These are phyloP conservation scores for Resseliella maxima DNA, from an alignment of 2,888 invertebrate genomes.

Conservation along the genomic window DNA sequence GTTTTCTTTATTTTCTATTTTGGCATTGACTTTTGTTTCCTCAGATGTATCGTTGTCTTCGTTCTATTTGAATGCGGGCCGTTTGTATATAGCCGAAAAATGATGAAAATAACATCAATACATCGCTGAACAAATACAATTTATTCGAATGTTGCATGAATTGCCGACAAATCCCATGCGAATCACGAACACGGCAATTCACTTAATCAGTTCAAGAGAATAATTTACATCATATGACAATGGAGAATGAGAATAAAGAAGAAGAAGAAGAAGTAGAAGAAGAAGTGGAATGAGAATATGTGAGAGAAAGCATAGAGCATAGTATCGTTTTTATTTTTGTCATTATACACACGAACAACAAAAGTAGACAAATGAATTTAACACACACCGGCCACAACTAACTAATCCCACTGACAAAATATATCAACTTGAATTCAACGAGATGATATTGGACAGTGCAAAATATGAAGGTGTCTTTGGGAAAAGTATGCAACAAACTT, in stretches of 20 bases:
- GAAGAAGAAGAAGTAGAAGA: no score
- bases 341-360: neutral
- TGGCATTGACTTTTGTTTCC: no score
- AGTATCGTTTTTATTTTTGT: neutral
- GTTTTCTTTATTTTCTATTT: no score
- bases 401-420: neutral
- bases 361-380: neutral
- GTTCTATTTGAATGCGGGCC: neutral
- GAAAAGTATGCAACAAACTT: slow-evolving; percentile 18
- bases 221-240: slow-evolving; percentile 53
- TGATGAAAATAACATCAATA: slow-evolving; percentile 34
- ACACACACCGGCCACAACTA: neutral
- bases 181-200: slow-evolving; percentile 45
- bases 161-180: slow-evolving; percentile 40
- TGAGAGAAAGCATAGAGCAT: no score
- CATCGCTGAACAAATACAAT: slow-evolving; percentile 37
- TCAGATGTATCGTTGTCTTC: no score
- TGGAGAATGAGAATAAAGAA: no score
- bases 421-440: slow-evolving; percentile 22
- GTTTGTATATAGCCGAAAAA: neutral
- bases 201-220: slow-evolving; percentile 45
- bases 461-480: neutral
- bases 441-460: neutral
- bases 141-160: slow-evolving; percentile 43
- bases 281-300: no score